phyloP scores from a whole-genome alignment of 2,888 invertebrate species.

The Epinotia nisella region DNA sequence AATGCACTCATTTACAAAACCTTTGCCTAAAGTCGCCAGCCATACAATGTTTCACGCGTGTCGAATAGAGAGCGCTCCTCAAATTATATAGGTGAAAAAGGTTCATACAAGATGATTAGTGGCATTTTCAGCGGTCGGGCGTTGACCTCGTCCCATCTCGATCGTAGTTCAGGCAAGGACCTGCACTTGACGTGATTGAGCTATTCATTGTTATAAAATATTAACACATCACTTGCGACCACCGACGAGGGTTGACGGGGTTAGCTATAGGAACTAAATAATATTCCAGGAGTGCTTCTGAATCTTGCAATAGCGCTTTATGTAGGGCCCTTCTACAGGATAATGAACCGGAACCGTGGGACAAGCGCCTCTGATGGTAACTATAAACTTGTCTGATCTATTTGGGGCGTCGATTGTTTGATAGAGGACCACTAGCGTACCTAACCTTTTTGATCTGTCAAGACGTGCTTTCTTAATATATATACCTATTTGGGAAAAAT shows the following conservation, averaged over 20 bases:
- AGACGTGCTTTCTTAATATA: not conserved
- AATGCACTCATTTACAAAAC: slow-evolving; percentile 6
- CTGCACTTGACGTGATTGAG: slow-evolving; percentile 24
- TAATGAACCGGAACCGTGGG: slow-evolving; percentile 14
- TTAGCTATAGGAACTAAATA: not conserved
- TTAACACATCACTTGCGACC: slow-evolving; percentile 17
- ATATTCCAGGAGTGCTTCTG: slow-evolving; percentile 7
- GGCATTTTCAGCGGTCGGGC: slow-evolving; percentile 10
- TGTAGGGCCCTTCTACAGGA: not conserved
- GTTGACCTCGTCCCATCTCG: slow-evolving; percentile 23
- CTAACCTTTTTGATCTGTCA: not conserved
- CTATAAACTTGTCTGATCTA: slow-evolving; percentile 13
- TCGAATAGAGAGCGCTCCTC: not conserved
- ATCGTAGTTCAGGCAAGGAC: slow-evolving; percentile 25
- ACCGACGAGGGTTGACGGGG: slow-evolving; percentile 35
- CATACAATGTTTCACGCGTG: not conserved
- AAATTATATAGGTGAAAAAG: not conserved
- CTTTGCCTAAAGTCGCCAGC: not conserved
- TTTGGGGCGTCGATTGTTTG: not conserved
- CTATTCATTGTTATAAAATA: slow-evolving; percentile 20
- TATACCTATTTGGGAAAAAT: no score
- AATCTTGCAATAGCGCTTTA: not conserved
- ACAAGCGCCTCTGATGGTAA: not conserved
- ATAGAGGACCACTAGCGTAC: not conserved
- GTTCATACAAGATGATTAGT: slow-evolving; percentile 6